phyloP scores from a whole-genome alignment of 2,797 vertebrate genomes.

The Crenichthys baileyi region DNA sequence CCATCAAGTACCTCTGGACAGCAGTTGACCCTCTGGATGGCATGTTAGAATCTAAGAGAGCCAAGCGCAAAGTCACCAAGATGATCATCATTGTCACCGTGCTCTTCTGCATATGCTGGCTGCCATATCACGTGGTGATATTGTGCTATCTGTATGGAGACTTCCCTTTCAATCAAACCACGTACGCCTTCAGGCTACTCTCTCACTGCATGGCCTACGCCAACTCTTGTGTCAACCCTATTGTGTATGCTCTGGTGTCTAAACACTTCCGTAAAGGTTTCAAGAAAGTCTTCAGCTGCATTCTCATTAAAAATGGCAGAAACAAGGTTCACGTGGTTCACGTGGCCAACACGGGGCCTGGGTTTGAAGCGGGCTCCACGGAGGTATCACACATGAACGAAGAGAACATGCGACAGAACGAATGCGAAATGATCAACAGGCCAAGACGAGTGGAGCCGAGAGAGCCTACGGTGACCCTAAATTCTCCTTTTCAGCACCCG shows the following conservation, averaged over 20 bases:
- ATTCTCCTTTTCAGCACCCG: constrained; percentile 77
- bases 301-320: constrained; percentile 84
- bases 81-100: constrained; percentile 92
- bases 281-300: constrained; percentile 90
- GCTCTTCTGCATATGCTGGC: constrained; percentile 92
- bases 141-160: constrained; percentile 89
- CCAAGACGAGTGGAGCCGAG: constrained; percentile 66
- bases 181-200: constrained; percentile 88
- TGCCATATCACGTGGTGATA: constrained; percentile 89
- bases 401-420: constrained; percentile 78
- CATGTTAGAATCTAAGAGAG: constrained; percentile 88
- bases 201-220: constrained; percentile 94
- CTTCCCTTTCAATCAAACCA: constrained; percentile 90
- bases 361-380: constrained; percentile 83
- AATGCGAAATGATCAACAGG: constrained; percentile 77
- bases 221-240: constrained; percentile 92
- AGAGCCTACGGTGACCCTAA: constrained; percentile 74
- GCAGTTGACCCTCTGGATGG: constrained; percentile 88
- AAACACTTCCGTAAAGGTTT: constrained; percentile 92
- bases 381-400: constrained; percentile 87
- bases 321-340: constrained; percentile 86
- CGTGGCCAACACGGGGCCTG: constrained; percentile 81
- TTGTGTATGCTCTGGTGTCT: constrained; percentile 89
- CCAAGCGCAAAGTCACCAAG: constrained; percentile 91
- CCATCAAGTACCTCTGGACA: constrained; percentile 91